Percentiles rank a stretch among this genome's conserved stretches.
Evolutionary conservation across 2,797 vertebrate species (phyloP).

Genomic region (Etheostoma nigrum): DNA sequence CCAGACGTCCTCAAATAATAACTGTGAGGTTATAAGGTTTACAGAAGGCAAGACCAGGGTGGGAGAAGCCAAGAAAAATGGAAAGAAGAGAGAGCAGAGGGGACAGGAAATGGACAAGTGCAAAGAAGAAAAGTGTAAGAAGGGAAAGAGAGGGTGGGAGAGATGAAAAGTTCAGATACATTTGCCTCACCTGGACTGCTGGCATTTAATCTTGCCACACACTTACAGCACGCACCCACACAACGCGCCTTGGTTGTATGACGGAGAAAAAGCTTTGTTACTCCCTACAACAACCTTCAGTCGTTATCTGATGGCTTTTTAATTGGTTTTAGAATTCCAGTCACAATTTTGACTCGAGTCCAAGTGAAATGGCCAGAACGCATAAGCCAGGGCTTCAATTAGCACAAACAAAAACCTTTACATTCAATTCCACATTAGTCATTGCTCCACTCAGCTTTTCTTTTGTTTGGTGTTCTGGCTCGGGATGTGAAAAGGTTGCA

Average conservation of each 20-base stretch:
- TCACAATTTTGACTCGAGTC: constrained; percentile 56
- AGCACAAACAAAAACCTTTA: constrained; percentile 71
- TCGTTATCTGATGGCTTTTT: constrained; percentile 67
- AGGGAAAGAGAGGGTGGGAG: not conserved
- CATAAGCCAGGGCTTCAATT: constrained; percentile 54
- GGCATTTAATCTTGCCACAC: constrained; percentile 34
- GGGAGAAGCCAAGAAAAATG: not conserved
- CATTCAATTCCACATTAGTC: constrained; percentile 74
- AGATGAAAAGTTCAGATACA: constrained; percentile 26
- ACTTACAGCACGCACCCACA: constrained; percentile 22
- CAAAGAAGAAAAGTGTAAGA: not conserved
- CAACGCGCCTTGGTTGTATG: not conserved
- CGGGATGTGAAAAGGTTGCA: constrained; percentile 60
- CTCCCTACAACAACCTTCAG: constrained; percentile 53
- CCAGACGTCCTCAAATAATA: constrained; percentile 64
- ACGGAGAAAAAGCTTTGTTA: constrained; percentile 55
- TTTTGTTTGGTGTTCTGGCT: constrained; percentile 56
- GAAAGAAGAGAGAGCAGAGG: not conserved
- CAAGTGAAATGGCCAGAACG: constrained; percentile 46
- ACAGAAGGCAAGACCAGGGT: constrained; percentile 22
- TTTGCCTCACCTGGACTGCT: constrained; percentile 14
- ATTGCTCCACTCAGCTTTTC: constrained; percentile 62
- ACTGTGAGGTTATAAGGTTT: constrained; percentile 33
- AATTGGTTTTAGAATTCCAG: constrained; percentile 69
- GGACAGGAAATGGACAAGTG: constrained; percentile 18